phyloP scores from a whole-genome alignment of 2,797 vertebrate genomes.

The Meda fulgida region DNA sequence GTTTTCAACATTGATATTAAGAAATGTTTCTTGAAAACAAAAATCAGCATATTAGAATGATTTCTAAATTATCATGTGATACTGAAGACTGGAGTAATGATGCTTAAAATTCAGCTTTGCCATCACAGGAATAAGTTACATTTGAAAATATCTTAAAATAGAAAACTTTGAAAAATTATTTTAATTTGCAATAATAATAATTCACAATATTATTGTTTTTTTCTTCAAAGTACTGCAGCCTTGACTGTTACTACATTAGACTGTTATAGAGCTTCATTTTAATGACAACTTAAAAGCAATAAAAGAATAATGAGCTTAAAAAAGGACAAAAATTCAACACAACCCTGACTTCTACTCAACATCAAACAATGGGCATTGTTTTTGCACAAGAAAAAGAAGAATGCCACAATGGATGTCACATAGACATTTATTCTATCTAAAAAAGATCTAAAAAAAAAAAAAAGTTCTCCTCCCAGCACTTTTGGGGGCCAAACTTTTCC shows the following conservation, averaged over 20 bases:
- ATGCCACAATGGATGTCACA: conserved; percentile 58
- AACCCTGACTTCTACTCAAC: not conserved
- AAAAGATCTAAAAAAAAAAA: too few relatives aligned
- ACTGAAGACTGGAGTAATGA: too few relatives aligned
- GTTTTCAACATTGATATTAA: not conserved
- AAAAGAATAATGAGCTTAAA: not conserved
- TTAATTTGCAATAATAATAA: not conserved
- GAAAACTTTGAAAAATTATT: not conserved
- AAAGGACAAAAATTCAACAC: not conserved
- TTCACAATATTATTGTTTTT: too few relatives aligned
- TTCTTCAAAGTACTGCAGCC: not conserved
- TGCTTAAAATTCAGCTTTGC: not conserved
- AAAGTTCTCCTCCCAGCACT: conserved; percentile 22
- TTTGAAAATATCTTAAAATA: not conserved
- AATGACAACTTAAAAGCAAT: not conserved
- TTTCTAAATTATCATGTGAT: not conserved
- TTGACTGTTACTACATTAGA: not conserved
- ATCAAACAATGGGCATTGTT: not conserved
- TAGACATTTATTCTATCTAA: too few relatives aligned
- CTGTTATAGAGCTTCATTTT: not conserved
- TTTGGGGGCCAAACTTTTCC: conserved; percentile 37
- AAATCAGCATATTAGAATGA: not conserved
- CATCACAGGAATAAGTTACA: too few relatives aligned
- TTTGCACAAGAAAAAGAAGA: not conserved
- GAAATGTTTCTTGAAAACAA: not conserved